Conservation (phyloP, 2,888 invertebrate species). For the Dryobota labecula region DNA sequence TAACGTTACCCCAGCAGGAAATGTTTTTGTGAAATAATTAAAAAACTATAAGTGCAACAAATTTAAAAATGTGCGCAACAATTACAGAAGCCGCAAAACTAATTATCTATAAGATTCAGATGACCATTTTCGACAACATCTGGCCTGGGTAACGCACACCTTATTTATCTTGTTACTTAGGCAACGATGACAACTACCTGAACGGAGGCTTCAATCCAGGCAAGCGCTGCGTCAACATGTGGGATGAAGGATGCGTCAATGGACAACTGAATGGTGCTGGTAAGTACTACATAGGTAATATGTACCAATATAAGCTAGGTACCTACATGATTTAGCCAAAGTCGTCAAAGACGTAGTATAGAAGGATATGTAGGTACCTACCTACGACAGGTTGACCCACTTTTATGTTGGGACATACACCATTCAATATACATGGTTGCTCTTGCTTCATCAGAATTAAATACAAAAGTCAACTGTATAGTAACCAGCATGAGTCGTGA, state of each 20-base stretch:
- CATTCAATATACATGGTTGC: background rate
- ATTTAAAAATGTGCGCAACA: too few species aligned
- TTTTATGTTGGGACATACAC: background rate
- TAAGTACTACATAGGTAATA: constrained; percentile 47
- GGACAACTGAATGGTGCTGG: constrained; percentile 85
- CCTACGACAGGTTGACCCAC: background rate
- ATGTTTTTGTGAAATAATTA: too few species aligned
- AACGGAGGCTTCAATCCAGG: constrained; percentile 84
- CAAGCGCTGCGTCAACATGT: constrained; percentile 87
- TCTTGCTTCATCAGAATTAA: background rate
- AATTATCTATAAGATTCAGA: too few species aligned
- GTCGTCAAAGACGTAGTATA: too few species aligned
- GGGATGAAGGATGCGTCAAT: constrained; percentile 88
- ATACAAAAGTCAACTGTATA: background rate
- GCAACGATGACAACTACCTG: constrained; percentile 73
- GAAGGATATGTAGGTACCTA: too few species aligned
- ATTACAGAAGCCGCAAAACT: too few species aligned
- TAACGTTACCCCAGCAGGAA: too few species aligned
- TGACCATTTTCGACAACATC: too few species aligned
- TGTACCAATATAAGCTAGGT: background rate
- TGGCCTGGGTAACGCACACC: too few species aligned
- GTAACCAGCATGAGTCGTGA: too few species aligned
- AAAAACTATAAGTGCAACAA: too few species aligned
- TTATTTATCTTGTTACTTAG: constrained; percentile 13
- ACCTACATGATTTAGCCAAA: too few species aligned